phyloP scores from a whole-genome alignment of 2,113 vertebrate genomes.

The Alligator mississippiensis region DNA sequence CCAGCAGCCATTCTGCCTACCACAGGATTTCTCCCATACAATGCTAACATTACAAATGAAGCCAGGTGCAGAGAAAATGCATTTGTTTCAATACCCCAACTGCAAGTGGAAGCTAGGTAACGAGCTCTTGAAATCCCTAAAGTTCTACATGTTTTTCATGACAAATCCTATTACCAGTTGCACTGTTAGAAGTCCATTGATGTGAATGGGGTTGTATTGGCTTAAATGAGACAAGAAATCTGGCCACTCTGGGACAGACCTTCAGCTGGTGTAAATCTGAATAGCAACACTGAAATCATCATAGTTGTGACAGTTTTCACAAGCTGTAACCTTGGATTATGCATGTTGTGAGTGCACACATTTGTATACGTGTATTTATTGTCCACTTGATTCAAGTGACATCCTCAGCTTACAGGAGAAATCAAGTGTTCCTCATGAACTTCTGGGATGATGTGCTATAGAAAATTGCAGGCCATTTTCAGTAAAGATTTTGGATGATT shows the following conservation, averaged over 20 bases:
- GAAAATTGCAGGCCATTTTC: not conserved
- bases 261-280: not conserved
- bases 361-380: not conserved
- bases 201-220: not conserved
- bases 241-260: not conserved
- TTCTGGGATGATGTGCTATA: not conserved
- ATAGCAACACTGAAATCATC: not conserved
- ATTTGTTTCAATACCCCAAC: not conserved
- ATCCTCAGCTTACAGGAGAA: not conserved
- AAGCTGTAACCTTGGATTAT: not conserved
- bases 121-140: not conserved
- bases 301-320: not conserved
- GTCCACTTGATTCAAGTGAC: not conserved
- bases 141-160: not conserved
- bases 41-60: not conserved
- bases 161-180: conserved; percentile 41
- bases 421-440: not conserved
- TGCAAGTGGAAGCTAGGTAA: not conserved
- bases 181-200: not conserved
- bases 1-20: not conserved
- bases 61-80: not conserved
- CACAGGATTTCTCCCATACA: not conserved
- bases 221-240: not conserved
- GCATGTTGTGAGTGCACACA: not conserved
- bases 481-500: not conserved